These are phyloP conservation scores for Pocota personata DNA, from an alignment of 2,888 invertebrate genomes.

Conservation along the genomic window DNA sequence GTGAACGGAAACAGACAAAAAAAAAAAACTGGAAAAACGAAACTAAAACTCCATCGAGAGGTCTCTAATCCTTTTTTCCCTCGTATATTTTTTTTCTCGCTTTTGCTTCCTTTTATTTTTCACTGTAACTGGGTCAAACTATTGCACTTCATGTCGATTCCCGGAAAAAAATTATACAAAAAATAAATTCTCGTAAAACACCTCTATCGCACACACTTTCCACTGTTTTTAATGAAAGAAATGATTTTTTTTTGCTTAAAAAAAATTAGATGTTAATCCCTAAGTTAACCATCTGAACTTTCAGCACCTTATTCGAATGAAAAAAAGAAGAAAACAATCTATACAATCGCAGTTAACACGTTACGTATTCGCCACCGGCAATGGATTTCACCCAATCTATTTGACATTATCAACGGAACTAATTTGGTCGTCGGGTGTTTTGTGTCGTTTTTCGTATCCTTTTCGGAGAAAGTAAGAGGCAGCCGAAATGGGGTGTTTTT, in stretches of 20 bases:
- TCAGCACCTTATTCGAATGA: not conserved
- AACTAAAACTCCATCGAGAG: conserved; percentile 67
- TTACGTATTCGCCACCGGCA: conserved; percentile 71
- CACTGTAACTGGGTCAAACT: conserved; percentile 74
- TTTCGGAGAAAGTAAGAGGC: conserved; percentile 28
- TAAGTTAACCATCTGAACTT: not conserved
- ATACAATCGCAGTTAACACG: conserved; percentile 42
- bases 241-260: not conserved
- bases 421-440: conserved; percentile 72
- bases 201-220: conserved; percentile 35
- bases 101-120: conserved; percentile 47
- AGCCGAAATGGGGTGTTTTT: not conserved
- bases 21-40: conserved; percentile 7
- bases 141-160: conserved; percentile 69
- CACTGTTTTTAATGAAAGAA: conserved; percentile 9
- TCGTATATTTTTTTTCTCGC: conserved; percentile 14
- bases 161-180: conserved; percentile 38
- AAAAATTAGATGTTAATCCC: not conserved
- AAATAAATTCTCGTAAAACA: conserved; percentile 37
- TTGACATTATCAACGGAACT: conserved; percentile 74
- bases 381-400: conserved; percentile 73
- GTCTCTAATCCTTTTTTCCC: conserved; percentile 66
- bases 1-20: conserved; percentile 18
- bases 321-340: not conserved
- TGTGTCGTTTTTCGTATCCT: conserved; percentile 58